A percentile compares a stretch with the other conserved stretches of the same genome.
These are phyloP conservation scores for Entomyzon cyanotis DNA, from an alignment of 2,113 vertebrate genomes.

Conservation along the genomic window DNA sequence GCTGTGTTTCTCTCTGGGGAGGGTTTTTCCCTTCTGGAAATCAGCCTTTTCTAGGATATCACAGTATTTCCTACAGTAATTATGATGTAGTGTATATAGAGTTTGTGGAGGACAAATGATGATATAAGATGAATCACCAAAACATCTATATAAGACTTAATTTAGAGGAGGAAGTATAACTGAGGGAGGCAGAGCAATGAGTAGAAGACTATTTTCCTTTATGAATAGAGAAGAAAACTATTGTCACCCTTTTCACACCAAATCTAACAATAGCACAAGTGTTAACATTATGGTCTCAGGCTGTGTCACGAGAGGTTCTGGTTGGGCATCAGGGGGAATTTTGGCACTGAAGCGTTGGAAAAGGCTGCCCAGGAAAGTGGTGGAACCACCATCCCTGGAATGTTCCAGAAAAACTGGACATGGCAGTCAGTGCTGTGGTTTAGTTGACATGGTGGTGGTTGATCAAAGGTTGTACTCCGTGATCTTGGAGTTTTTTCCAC, in stretches of 20 bases:
- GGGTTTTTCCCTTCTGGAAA: background rate
- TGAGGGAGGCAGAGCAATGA: background rate
- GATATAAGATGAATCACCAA: background rate
- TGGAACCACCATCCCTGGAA: rapidly evolving
- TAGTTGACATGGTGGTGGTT: background rate
- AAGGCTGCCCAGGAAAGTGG: background rate
- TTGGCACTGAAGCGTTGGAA: background rate
- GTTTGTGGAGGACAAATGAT: background rate
- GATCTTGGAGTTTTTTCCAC: background rate
- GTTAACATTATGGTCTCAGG: background rate
- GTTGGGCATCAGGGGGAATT: background rate
- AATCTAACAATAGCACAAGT: background rate
- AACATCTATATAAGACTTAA: background rate
- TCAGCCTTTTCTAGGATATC: background rate
- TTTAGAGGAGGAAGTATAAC: background rate
- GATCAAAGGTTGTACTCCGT: background rate
- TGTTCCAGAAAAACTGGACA: background rate
- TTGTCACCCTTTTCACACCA: background rate
- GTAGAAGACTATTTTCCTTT: background rate
- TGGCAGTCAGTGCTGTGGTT: background rate
- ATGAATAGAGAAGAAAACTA: background rate
- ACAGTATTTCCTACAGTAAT: background rate
- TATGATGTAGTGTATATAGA: background rate
- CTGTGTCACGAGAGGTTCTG: background rate
- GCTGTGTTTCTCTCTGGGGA: background rate